Conservation (phyloP, 2,888 invertebrate genomes). For the Branchipolynoe longqiensis region DNA sequence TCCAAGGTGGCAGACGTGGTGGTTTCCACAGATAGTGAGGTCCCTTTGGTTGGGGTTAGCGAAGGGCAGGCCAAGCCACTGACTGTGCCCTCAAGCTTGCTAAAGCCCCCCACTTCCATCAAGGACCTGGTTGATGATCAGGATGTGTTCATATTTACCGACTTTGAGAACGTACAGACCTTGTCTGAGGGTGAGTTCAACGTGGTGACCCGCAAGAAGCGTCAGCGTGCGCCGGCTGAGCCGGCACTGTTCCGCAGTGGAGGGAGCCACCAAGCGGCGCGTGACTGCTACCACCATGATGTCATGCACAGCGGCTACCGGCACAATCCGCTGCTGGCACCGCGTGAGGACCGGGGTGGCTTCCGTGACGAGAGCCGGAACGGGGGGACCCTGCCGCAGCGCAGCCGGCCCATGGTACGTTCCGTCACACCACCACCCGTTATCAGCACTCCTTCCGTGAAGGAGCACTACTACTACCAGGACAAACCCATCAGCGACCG, state of each 20-base stretch:
- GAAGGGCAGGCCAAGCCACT: neutral
- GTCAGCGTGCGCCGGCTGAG: conserved; percentile 64
- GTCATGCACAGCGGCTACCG: neutral
- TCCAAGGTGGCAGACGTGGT: too few relatives aligned
- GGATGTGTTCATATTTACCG: conserved; percentile 72
- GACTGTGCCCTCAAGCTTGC: neutral
- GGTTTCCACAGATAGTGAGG: neutral
- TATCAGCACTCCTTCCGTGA: neutral
- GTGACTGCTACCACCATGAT: neutral
- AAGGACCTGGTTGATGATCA: conserved; percentile 16
- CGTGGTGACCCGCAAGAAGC: conserved; percentile 74
- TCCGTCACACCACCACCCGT: conserved; percentile 65
- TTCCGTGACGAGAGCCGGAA: conserved; percentile 24
- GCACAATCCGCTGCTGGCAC: neutral
- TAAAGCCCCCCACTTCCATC: neutral
- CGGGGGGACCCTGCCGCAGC: neutral
- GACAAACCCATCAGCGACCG: conserved; percentile 59
- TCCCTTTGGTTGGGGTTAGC: neutral
- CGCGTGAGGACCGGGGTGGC: conserved; percentile 30
- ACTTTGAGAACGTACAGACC: conserved; percentile 69
- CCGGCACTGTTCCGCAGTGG: neutral
- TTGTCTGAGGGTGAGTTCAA: conserved; percentile 71
- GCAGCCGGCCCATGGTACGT: conserved; percentile 44
- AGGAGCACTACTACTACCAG: conserved; percentile 50
- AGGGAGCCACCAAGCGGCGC: neutral